Evolutionary conservation across 2,797 vertebrate species (phyloP), one percentile per base, ranked within the genome.

Genomic region (Trachurus trachurus): DNA sequence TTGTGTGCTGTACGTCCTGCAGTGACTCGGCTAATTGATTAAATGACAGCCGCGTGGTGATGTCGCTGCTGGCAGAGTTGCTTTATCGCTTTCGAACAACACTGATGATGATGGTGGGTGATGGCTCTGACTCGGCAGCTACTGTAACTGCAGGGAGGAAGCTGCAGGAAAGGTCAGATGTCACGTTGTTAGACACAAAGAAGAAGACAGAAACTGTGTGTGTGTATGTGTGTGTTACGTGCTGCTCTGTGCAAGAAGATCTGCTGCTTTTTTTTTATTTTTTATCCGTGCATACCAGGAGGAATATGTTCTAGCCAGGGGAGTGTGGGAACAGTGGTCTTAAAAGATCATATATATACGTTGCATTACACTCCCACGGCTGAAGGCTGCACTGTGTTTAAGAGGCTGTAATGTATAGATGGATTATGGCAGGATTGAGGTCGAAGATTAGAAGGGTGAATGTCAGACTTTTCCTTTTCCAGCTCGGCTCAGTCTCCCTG

Each of bases 341-440:
- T 62, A 71, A 58, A 29, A 67, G 85, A 76, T 85, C 66, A 81
- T 73, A 16, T 26, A 61, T 34, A 64, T 59, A 39, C 52, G 21
- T 58, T 26, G 3, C 11, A 66, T 76, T 76, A 66, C 49, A 34
- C 65, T 78, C 74, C 62, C 53, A 66, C 34, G 13, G 6, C 7
- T 79, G 74, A 12, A 72, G 76, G 40, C 63, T 70, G 49, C 19
- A 5, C 39, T 29, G 22, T 84, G 57, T 62, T 70, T 75, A 85
- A 78, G 53, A 58, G 73, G 47, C 52, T 71, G 59, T 81, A 67
- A 83, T 83, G 66, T 81, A 71, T 76, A 68, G 77, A 81, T 78
- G 73, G 86, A 92, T 93, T 89, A 88, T 67, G 16, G 74, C 19
- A 19, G 76, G 87, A 91, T 90, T 80, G 39, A 88, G 88, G 82